Base-by-base conservation (phyloP, 2,888 invertebrate genomes). In the Cephus pulcher region DNA sequence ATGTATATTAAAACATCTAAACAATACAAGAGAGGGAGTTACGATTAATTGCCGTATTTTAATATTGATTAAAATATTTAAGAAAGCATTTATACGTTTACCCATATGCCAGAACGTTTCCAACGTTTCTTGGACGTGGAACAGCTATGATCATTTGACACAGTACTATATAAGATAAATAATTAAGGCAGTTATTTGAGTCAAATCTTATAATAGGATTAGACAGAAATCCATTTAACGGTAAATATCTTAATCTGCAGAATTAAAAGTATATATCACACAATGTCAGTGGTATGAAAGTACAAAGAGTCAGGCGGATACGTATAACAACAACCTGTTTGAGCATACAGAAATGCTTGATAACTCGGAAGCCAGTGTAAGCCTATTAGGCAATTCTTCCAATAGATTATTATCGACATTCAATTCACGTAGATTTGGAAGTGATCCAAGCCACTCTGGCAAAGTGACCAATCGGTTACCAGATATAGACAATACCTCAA, bases 401-500 rank as follows among this genome's bases (percentile, higher is more conserved):
- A 90, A 79, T 34, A 32, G 74, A 87, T 90, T 90, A 56, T 87
- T 86, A 79, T 90, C 90, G 15, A 84, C 86, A 76, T 86, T 84
- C 75, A 90, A 83, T 80, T 89, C 89, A 74, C 86, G 83, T 6
- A 90, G 83, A 76, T 84, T 87, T 56, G 87, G 84, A 30, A 90
- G 82, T 3, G 88, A 87, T 34, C 90, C 90, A 11, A 89, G 77
- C 90, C 90, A 90, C 81, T 90, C 90, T 34, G 90, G 90, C 69
- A 90, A 78, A 30, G 82, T 85, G 12, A 87, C 78, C 69, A 90
- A 84, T 78, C 85, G 84, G 79, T 90, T 90, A 75, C 84, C 84
- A 78, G 86, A 86, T 30, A 90, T 79, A 37, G 87, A 89, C 12
- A 90, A 81, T 56, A 82, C 82, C 80, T 86, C 86, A 34, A 90